phyloP scores from a whole-genome alignment of 2,888 invertebrate genomes.

The Cheilosia impressa region DNA sequence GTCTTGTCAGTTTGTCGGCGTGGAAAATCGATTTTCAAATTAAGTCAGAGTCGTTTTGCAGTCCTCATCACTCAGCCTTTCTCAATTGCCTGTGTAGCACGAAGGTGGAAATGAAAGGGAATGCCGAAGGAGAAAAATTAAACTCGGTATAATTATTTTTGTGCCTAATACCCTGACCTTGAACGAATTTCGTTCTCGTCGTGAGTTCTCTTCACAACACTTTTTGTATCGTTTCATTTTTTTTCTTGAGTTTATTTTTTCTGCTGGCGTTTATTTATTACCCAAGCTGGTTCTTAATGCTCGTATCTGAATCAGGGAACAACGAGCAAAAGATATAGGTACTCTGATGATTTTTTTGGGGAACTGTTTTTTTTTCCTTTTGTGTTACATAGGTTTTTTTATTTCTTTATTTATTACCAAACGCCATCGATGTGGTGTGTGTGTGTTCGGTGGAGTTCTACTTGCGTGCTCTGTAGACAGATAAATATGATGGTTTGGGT shows the following conservation, averaged over 20 bases:
- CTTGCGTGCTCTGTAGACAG: slow-evolving; percentile 42
- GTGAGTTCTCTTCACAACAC: slow-evolving; percentile 57
- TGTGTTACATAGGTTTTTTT: neutral
- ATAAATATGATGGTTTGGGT: slow-evolving; percentile 72
- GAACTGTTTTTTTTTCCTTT: slow-evolving; percentile 13
- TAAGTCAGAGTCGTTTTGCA: neutral
- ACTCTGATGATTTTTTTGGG: slow-evolving; percentile 54
- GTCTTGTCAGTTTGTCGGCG: neutral
- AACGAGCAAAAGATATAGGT: slow-evolving; percentile 16
- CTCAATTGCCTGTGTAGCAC: slow-evolving; percentile 3
- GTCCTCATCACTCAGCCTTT: neutral
- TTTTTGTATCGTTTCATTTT: slow-evolving; percentile 49
- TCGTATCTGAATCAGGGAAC: slow-evolving; percentile 59
- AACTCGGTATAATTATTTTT: slow-evolving; percentile 63
- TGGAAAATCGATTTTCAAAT: slow-evolving; percentile 23
- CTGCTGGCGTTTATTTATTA: slow-evolving; percentile 68
- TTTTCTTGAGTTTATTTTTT: slow-evolving; percentile 35
- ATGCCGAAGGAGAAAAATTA: slow-evolving; percentile 31
- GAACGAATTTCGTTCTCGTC: slow-evolving; percentile 73
- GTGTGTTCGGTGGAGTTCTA: slow-evolving; percentile 23
- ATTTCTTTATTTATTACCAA: slow-evolving; percentile 41
- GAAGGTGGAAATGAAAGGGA: slow-evolving; percentile 16
- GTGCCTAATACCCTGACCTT: slow-evolving; percentile 75
- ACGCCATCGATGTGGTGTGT: slow-evolving; percentile 25
- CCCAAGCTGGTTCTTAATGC: slow-evolving; percentile 69